Base-by-base conservation (phyloP, 2,797 vertebrate genomes). In the Myotis pilosus region DNA sequence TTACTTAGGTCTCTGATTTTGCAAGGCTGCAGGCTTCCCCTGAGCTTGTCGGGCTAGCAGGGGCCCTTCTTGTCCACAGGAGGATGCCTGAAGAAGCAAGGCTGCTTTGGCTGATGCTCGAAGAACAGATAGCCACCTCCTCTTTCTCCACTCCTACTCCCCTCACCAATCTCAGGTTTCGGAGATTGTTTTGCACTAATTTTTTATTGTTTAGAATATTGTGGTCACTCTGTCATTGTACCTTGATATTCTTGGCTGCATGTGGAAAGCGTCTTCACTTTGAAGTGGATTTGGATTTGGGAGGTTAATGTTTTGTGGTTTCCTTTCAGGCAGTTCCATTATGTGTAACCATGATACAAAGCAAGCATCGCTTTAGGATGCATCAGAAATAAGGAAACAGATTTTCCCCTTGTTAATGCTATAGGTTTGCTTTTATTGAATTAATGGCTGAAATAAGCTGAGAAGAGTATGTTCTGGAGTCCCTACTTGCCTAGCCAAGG, bases 241-340 rank as follows among this genome's bases (percentile, higher is more conserved):
- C 57, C 38, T 92, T 85, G 62, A 33, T 91, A 30, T 81, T 83
- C 81, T 95, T 92, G 66, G 44, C 41, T 96, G 8, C 25, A 28
- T 91, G 71, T 78, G 80, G 92, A 95, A 41, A 91, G 22, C 33
- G 80, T 78, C 62, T 69, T 53, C 49, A 30, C 69, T 98, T 97
- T 94, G 93, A 97, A 97, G 78, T 86, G 79, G 47, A 51, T 87
- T 96, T 97, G 57, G 64, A 94, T 81, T 89, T 60, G 64, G 23
- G 85, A 71, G 64, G 80, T 74, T 92, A 36, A 87, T 72, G 66
- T 88, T 93, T 96, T 95, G 79, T 83, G 2, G 2, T 96, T 97
- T 97, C 51, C 47, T 97, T 94, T 88, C 80, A 89, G 33, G 49
- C 30, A 92, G 60, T 91, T 89, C 22, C 5, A 53, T 22, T 62